Evolutionary conservation across 2,888 invertebrate species (phyloP).

Genomic region (Spicauda simplicius): DNA sequence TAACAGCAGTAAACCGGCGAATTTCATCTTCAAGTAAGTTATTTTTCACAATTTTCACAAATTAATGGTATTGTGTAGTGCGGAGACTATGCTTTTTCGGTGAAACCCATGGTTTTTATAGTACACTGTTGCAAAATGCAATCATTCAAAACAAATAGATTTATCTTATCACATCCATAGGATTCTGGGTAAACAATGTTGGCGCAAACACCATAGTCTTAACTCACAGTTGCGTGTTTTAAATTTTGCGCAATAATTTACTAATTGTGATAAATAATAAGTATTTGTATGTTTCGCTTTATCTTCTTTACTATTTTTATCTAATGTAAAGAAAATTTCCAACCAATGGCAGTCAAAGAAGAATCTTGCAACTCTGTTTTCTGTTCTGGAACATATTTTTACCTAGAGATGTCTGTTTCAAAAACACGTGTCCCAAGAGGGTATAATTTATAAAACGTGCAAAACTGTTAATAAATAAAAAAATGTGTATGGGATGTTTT

Average conservation of each 20-base stretch:
- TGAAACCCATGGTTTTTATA: slow-evolving; percentile 63
- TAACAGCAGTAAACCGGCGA: not conserved
- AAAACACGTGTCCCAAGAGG: too few species aligned
- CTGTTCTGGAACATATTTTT: not conserved
- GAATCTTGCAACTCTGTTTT: too few species aligned
- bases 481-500: too few species aligned
- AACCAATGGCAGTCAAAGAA: too few species aligned
- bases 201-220: slow-evolving; percentile 13
- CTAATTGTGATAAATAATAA: not conserved
- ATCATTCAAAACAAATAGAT: slow-evolving; percentile 44
- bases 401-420: too few species aligned
- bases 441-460: too few species aligned
- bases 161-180: slow-evolving; percentile 58
- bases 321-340: not conserved
- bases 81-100: slow-evolving; percentile 21
- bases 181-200: slow-evolving; percentile 48
- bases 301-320: not conserved
- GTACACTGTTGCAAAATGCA: slow-evolving; percentile 49
- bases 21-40: slow-evolving; percentile 19
- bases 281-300: not conserved
- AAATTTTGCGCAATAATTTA: slow-evolving; percentile 9
- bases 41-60: slow-evolving; percentile 13
- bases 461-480: too few species aligned
- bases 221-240: slow-evolving; percentile 7
- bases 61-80: not conserved